Percentiles rank a stretch among this genome's conserved stretches.
Conservation (phyloP, 2,113 vertebrate genomes). For the Nothocercus nigrocapillus region DNA sequence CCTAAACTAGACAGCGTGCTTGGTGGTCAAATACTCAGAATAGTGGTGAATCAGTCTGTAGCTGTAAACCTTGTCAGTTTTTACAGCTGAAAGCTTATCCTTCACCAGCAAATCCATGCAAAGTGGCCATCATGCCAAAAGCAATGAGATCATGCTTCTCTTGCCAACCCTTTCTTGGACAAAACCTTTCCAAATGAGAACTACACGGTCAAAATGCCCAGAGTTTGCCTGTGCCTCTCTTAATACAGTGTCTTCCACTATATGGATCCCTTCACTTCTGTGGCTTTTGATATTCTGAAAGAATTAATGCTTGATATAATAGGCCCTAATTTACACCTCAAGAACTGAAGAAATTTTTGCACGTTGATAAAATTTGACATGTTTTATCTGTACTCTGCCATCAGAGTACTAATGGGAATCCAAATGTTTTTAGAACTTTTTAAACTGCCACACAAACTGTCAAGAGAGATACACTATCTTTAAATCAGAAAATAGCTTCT, state of each 20-base stretch:
- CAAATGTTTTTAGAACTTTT: slow-evolving; percentile 70
- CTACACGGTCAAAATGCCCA: background rate
- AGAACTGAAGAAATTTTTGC: slow-evolving; percentile 38
- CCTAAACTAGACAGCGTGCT: background rate
- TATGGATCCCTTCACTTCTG: background rate
- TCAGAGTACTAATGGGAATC: slow-evolving; percentile 66
- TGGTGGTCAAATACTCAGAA: background rate
- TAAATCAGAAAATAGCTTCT: slow-evolving; percentile 71
- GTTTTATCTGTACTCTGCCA: slow-evolving; percentile 59
- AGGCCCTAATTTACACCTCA: slow-evolving; percentile 37
- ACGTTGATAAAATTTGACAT: slow-evolving; percentile 47
- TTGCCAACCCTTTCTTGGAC: background rate
- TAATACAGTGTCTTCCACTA: background rate
- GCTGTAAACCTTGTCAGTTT: slow-evolving; percentile 1
- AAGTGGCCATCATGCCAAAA: background rate
- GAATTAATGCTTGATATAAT: slow-evolving; percentile 32
- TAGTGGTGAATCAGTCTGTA: slow-evolving; percentile 1
- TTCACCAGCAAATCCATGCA: background rate
- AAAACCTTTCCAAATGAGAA: background rate
- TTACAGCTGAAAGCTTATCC: slow-evolving; percentile 17
- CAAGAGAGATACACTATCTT: slow-evolving; percentile 55
- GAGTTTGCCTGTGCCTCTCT: background rate
- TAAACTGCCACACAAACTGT: slow-evolving; percentile 49
- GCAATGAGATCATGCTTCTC: background rate
- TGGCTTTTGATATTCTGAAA: slow-evolving; percentile 40